Percentiles rank a stretch among this genome's conserved stretches.
These are phyloP conservation scores for Danio albolineatus DNA, from an alignment of 2,797 vertebrate species.

Conservation along the genomic window DNA sequence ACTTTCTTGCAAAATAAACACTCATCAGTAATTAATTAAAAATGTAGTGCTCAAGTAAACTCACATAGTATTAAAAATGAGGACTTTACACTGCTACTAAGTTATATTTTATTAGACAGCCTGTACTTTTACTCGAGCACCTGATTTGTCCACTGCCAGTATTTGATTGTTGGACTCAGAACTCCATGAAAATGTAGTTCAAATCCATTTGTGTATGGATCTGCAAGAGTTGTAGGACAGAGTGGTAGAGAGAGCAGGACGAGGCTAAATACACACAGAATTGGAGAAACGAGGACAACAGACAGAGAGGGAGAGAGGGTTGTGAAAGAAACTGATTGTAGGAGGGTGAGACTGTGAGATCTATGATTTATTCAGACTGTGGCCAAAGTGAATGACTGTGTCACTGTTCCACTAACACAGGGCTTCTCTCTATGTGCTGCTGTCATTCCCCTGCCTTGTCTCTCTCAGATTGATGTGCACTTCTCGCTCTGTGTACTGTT, in stretches of 20 bases:
- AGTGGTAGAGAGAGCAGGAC: slow-evolving; percentile 4
- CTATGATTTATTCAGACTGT: slow-evolving; percentile 51
- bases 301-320: slow-evolving; percentile 55
- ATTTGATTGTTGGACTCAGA: background rate
- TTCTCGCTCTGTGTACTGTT: slow-evolving; percentile 37
- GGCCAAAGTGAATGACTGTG: slow-evolving; percentile 75
- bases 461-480: slow-evolving; percentile 58
- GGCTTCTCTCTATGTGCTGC: slow-evolving; percentile 70
- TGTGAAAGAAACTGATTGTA: slow-evolving; percentile 57
- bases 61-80: no score
- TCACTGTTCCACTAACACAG: slow-evolving; percentile 76
- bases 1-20: no score
- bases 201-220: slow-evolving; percentile 20
- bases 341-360: slow-evolving; percentile 40
- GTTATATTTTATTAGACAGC: no score
- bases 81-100: no score
- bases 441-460: slow-evolving; percentile 44
- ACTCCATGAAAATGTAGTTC: background rate
- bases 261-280: slow-evolving; percentile 9
- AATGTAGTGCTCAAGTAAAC: no score
- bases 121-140: no score
- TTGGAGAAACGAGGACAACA: slow-evolving; percentile 9
- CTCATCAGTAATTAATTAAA: no score
- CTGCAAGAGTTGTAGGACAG: background rate
- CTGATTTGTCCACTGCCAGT: no score